These are phyloP conservation scores for Pseudomugil gertrudae DNA, from an alignment of 2,797 vertebrate species.

Conservation along the genomic window DNA sequence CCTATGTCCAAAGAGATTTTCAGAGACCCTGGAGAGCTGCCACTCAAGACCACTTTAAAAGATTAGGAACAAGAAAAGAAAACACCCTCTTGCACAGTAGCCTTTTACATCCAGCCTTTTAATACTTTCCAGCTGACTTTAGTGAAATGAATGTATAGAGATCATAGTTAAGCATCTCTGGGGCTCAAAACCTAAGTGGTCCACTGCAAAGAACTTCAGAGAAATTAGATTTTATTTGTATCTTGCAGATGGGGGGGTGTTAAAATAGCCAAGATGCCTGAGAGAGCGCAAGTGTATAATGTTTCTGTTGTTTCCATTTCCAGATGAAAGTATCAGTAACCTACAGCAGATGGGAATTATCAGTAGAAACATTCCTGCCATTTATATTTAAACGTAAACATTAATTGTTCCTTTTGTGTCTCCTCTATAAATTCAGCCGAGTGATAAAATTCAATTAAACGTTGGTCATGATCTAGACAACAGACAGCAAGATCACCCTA, in stretches of 20 bases:
- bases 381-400: slow-evolving; percentile 1
- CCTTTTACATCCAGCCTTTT: no score
- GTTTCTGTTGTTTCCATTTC: slow-evolving; percentile 53
- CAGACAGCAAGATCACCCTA: background rate
- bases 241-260: slow-evolving; percentile 70
- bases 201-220: slow-evolving; percentile 46
- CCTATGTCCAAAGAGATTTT: no score
- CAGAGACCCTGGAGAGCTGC: background rate
- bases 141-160: slow-evolving; percentile 28
- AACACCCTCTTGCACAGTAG: no score
- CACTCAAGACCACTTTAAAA: background rate
- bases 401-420: background rate
- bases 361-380: background rate
- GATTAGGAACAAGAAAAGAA: no score
- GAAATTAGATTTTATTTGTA: slow-evolving; percentile 76
- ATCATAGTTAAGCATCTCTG: slow-evolving; percentile 35
- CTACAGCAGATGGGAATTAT: slow-evolving; percentile 25
- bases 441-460: slow-evolving; percentile 73
- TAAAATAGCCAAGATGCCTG: slow-evolving; percentile 79
- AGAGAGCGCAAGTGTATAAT: slow-evolving; percentile 77
- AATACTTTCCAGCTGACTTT: background rate
- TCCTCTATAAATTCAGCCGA: slow-evolving; percentile 55
- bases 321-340: slow-evolving; percentile 30
- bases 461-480: background rate
- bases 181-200: slow-evolving; percentile 35